phyloP scores from a whole-genome alignment of 1,140 invertebrate genomes.

The Procambarus clarkii region DNA sequence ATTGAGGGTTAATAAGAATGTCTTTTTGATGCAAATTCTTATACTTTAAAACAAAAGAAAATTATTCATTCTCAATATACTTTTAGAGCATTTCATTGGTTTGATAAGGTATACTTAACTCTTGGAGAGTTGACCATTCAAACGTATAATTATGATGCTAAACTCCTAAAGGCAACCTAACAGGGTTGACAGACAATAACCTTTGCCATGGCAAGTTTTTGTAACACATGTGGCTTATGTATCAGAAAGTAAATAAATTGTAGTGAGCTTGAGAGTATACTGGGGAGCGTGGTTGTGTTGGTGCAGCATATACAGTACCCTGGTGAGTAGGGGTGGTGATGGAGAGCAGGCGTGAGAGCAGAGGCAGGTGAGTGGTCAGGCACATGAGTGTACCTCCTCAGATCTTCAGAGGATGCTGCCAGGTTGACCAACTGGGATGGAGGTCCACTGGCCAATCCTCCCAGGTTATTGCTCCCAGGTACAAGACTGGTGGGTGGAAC shows the following conservation, averaged over 20 bases:
- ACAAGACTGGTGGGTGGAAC: conserved; percentile 54
- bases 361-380: conserved; percentile 72
- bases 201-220: not conserved
- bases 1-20: too few species aligned
- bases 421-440: conserved; percentile 48
- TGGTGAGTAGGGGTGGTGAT: conserved; percentile 68
- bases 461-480: conserved; percentile 54
- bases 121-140: not conserved
- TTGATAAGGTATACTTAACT: too few species aligned
- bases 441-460: conserved; percentile 26
- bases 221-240: not conserved
- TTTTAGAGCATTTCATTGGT: too few species aligned
- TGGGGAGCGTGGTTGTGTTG: conserved; percentile 22
- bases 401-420: conserved; percentile 70
- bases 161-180: not conserved
- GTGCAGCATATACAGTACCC: conserved; percentile 67
- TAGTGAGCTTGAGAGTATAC: not conserved
- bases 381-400: conserved; percentile 71
- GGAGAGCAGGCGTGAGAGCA: conserved; percentile 62
- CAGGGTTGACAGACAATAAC: not conserved
- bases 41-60: too few species aligned
- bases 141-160: not conserved
- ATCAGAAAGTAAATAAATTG: not conserved
- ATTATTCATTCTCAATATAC: too few species aligned
- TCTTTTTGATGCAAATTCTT: too few species aligned